Conservation (phyloP, 2,888 invertebrate species). For the Heliconius hortense region DNA sequence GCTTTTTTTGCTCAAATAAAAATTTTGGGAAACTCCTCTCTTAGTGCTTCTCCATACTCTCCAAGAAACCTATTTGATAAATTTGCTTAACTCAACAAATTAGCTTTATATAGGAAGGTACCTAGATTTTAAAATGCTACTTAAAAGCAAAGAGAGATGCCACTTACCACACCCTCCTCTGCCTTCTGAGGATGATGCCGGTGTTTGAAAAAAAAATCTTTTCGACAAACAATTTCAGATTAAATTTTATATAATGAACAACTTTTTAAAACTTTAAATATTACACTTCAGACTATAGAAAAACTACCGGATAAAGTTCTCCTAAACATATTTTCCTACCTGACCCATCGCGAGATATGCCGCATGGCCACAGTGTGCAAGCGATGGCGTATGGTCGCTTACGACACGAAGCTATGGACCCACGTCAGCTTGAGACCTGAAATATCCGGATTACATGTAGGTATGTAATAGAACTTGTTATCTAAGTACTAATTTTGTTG, state of each 20-base stretch:
- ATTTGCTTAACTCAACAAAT: too few species aligned
- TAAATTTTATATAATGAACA: neutral
- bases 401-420: constrained; percentile 97
- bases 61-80: too few species aligned
- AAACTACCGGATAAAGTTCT: constrained; percentile 98
- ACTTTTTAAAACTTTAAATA: constrained; percentile 10
- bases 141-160: too few species aligned
- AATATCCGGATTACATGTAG: constrained; percentile 96
- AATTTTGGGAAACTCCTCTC: too few species aligned
- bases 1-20: too few species aligned
- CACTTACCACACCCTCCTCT: too few species aligned
- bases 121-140: too few species aligned
- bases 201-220: neutral
- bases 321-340: constrained; percentile 95
- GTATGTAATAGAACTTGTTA: constrained; percentile 53
- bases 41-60: too few species aligned
- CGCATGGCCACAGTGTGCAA: constrained; percentile 96
- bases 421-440: constrained; percentile 98
- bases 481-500: neutral
- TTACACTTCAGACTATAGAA: constrained; percentile 91
- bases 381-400: constrained; percentile 97
- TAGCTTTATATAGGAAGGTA: too few species aligned
- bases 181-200: too few species aligned
- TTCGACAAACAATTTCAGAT: neutral
- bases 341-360: constrained; percentile 96